These are phyloP conservation scores for Lota lota DNA, from an alignment of 2,113 vertebrate genomes.

Conservation along the genomic window DNA sequence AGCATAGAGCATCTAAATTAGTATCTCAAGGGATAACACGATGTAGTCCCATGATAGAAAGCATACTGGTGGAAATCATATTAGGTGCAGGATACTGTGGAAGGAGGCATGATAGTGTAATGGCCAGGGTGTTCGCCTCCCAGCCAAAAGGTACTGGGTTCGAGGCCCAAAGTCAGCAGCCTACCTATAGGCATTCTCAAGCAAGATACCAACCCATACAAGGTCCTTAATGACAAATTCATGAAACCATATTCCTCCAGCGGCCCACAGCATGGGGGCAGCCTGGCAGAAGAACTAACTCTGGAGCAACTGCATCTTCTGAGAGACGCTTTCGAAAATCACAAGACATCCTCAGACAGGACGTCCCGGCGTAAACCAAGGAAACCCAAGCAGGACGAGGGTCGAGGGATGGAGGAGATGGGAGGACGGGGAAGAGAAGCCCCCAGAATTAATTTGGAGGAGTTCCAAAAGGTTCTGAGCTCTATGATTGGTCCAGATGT, in stretches of 20 bases:
- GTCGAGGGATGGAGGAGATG: neutral
- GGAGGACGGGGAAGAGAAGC: conserved; percentile 8
- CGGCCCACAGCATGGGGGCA: conserved; percentile 29
- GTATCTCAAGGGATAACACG: too few species aligned
- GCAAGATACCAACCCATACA: too few species aligned
- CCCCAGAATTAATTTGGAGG: conserved; percentile 42
- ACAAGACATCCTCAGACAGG: neutral
- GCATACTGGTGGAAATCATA: too few species aligned
- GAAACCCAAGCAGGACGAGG: conserved; percentile 5
- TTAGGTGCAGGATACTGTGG: too few species aligned
- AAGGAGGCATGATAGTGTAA: too few species aligned
- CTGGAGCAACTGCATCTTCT: conserved; percentile 48
- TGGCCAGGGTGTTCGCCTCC: too few species aligned
- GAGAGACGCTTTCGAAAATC: conserved; percentile 43
- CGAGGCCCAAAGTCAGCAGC: neutral
- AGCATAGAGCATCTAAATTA: too few species aligned
- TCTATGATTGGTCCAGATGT: conserved; percentile 36
- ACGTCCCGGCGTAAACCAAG: neutral
- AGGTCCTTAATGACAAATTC: too few species aligned
- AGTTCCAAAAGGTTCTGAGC: conserved; percentile 48
- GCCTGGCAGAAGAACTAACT: conserved; percentile 45
- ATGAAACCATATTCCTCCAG: conserved; percentile 14
- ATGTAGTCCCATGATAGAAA: too few species aligned
- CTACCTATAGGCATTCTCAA: neutral
- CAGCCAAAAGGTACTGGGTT: too few species aligned